Evolutionary conservation across 2,797 vertebrate species (phyloP).

Genomic region (Acanthis flammea): DNA sequence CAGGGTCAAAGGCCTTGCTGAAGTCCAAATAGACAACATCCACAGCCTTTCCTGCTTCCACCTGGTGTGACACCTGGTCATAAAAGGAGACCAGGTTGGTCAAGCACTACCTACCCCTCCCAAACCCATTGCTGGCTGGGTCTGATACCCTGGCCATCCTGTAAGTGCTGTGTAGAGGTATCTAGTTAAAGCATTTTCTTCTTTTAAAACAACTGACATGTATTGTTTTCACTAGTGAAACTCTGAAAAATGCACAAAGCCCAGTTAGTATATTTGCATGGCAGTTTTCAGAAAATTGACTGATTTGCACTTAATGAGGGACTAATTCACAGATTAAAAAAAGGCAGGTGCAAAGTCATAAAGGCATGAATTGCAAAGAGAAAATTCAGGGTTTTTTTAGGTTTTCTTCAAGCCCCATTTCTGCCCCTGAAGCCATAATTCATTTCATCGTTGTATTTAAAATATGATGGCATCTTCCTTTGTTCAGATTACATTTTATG

Average conservation of each 20-base stretch:
- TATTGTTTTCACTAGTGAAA: not conserved
- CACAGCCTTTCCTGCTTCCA: not conserved
- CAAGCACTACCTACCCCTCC: rapidly evolving
- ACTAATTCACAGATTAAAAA: not conserved
- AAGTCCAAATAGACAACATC: not conserved
- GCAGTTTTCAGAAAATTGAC: not conserved
- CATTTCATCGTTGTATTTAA: not conserved
- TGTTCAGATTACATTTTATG: not conserved
- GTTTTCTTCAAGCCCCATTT: not conserved
- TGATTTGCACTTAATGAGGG: not conserved
- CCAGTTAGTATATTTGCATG: not conserved
- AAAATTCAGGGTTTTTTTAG: not conserved
- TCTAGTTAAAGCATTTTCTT: not conserved
- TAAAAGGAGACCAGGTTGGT: not conserved
- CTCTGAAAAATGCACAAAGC: not conserved
- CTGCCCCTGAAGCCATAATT: not conserved
- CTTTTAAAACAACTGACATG: not conserved
- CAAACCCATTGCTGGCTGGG: not conserved
- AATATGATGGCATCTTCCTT: not conserved
- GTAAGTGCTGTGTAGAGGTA: rapidly evolving
- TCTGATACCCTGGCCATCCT: not conserved
- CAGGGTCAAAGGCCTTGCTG: not conserved
- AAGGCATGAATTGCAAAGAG: not conserved
- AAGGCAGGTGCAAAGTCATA: not conserved
- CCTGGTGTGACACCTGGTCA: rapidly evolving